Base-by-base conservation (phyloP, 2,888 invertebrate species). In the Macaria liturata region DNA sequence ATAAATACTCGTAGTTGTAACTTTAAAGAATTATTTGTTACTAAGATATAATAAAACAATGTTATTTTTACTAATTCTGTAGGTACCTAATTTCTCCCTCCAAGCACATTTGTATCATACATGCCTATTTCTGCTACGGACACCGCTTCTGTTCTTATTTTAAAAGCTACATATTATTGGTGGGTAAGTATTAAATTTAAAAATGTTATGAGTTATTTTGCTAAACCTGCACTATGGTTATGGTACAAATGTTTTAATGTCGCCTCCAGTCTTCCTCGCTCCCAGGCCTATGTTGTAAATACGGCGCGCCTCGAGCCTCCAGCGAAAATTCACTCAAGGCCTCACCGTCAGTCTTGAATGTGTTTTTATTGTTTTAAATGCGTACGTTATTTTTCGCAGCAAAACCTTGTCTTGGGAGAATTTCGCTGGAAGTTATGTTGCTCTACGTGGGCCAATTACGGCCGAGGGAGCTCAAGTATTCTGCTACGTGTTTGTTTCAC, bases 311-410 rank as follows among this genome's bases (percentile, higher is more conserved):
- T 62, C 64, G 64, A 54, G 67, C 70, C 74, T 76, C 70, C 66
- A 66, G 73, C 74, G 78, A 82, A 86, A 88, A 86, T 86, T 86
- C 85, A 86, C 86, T 85, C 81, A 83, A 80, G 77, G 64, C 78
- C 75, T 77, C 80, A 79, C 78, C 80, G 75, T 74, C 80, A 79
- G 78, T 74, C 78, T 74, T 76, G 78, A 79, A 83, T 82, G 80
- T 82, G 78, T 84, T 85, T 86, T 87, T 88, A 88, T 88, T 86
- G 81, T 87, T 86, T 86, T 84, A 86, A 87, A 86, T 84, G 85
- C 83, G 81, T 82, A 81, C 83, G 81, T 78, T 86, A 83, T 86
- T 87, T 86, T 82, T 81, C 79, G 78, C 75, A 76, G 74, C 75
- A 75, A 69, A 79, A 75, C 73, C 75, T 61, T 71, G 72, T 70